Evolutionary conservation across 2,888 invertebrate genomes (phyloP), one percentile per base, ranked within the genome.

Genomic region (Tribolium freemani): DNA sequence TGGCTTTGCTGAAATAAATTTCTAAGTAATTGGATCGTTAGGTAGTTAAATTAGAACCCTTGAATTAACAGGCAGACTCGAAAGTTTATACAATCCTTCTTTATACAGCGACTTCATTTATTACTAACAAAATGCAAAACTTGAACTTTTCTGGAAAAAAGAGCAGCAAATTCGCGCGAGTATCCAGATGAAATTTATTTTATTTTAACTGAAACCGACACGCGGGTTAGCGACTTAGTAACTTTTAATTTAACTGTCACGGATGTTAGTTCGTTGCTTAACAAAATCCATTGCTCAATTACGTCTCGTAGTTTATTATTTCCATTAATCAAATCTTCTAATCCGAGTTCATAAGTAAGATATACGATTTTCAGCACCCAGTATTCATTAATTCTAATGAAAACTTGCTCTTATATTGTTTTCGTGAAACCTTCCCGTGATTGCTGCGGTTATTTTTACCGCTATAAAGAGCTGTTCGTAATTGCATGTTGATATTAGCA

Each of bases 181-280:
- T 3, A 13, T n/a, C 10, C 48, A 6, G 11, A n/a, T 16, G 3
- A 48, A 38, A 38, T 38, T 48, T 48, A 48, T 48, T 48, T 56
- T 56, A 31, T 31, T 56, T 74, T 75, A 75, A 72, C 75, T 73
- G 57, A 72, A 77, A 73, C 69, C 73, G 58, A 68, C n/a, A 56
- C 58, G 26, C 44, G 46, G 68, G 71, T 68, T 68, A 45, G 71
- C 50, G 50, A 58, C 53, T 71, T 72, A 46, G 46, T 71, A 74
- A 56, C 67, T 64, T 68, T 68, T 72, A 72, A 69, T 70, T 70
- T 71, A 66, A 20, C 67, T 67, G 71, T 54, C 71, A 68, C 8
- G 67, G 21, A 21, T 31, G 30, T 11, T 61, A 10, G 13, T 21
- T 60, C n/a, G 10, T 60, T 60, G 38, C 46, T 60, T 60, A 57